A percentile compares a stretch with the other conserved stretches of the same genome.
These are phyloP conservation scores for Tiliacea aurago DNA, from an alignment of 2,888 invertebrate genomes.

Conservation along the genomic window DNA sequence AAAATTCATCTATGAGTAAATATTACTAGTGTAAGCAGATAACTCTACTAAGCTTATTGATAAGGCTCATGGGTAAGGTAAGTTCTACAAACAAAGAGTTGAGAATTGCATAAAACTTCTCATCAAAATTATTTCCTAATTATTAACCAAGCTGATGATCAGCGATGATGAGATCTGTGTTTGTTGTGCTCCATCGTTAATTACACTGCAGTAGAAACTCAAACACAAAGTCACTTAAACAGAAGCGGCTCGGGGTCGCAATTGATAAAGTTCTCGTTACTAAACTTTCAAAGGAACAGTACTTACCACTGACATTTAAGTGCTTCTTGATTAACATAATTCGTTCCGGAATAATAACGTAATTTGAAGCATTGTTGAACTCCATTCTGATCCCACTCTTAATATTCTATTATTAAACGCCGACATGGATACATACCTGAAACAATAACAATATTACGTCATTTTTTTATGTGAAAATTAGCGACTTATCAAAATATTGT, in stretches of 20 bases:
- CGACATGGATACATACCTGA: background rate
- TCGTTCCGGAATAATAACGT: too few species aligned
- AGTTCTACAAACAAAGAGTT: too few species aligned
- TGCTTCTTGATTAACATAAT: slow-evolving; percentile 17
- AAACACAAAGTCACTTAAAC: slow-evolving; percentile 33
- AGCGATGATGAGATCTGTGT: too few species aligned
- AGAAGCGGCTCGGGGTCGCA: background rate
- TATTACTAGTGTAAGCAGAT: too few species aligned
- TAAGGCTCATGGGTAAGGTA: too few species aligned
- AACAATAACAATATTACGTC: background rate
- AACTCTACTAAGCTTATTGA: too few species aligned
- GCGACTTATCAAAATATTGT: background rate
- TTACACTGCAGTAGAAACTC: slow-evolving; percentile 2
- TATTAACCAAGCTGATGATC: too few species aligned
- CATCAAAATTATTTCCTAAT: too few species aligned
- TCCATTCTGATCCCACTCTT: background rate
- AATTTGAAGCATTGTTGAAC: too few species aligned
- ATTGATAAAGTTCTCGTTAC: slow-evolving; percentile 12
- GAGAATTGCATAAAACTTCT: too few species aligned
- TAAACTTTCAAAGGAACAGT: slow-evolving; percentile 20
- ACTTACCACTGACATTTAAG: slow-evolving; percentile 13
- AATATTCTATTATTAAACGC: background rate
- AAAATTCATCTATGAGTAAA: too few species aligned
- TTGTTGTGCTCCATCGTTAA: slow-evolving; percentile 20
- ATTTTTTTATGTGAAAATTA: background rate